A percentile compares a stretch with the other conserved stretches of the same genome.
phyloP scores from a whole-genome alignment of 2,888 invertebrate genomes.

The Seira ritae region DNA sequence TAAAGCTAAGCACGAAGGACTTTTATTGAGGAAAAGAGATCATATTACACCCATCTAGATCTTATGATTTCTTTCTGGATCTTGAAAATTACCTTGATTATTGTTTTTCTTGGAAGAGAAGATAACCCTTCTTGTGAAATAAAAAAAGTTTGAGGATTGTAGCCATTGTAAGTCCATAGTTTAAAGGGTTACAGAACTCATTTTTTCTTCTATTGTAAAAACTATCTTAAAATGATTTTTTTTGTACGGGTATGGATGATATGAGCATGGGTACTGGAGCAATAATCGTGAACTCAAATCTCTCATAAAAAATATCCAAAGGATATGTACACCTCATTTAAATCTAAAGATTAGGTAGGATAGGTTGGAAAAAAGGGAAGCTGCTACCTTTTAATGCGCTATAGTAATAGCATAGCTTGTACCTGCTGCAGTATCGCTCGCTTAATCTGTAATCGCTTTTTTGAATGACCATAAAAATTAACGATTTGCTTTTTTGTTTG shows the following conservation, averaged over 20 bases:
- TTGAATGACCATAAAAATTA: constrained; percentile 61
- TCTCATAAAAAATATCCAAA: constrained; percentile 16
- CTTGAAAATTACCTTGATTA: constrained; percentile 51
- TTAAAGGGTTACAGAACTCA: not conserved
- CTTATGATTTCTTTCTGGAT: constrained; percentile 38
- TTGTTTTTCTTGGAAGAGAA: constrained; percentile 28
- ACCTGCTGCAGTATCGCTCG: not conserved
- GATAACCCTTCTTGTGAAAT: not conserved
- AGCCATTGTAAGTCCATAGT: not conserved
- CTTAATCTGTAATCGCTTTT: constrained; percentile 30
- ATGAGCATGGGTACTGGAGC: too few relatives aligned
- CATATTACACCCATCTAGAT: constrained; percentile 49
- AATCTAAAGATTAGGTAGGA: constrained; percentile 50
- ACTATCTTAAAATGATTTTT: too few relatives aligned
- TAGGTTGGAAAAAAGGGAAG: constrained; percentile 1
- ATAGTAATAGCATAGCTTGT: not conserved
- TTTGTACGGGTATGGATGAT: too few relatives aligned
- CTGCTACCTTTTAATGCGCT: not conserved
- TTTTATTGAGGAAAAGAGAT: constrained; percentile 33
- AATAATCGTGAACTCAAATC: constrained; percentile 35
- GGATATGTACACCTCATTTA: constrained; percentile 51
- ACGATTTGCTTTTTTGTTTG: constrained; percentile 53
- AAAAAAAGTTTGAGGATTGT: not conserved
- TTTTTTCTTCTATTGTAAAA: not conserved
- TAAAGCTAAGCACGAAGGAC: too few relatives aligned